Percentiles rank a stretch among this genome's conserved stretches.
These are phyloP conservation scores for Pterocles orientalis DNA, from an alignment of 2,113 vertebrate genomes.

Conservation along the genomic window DNA sequence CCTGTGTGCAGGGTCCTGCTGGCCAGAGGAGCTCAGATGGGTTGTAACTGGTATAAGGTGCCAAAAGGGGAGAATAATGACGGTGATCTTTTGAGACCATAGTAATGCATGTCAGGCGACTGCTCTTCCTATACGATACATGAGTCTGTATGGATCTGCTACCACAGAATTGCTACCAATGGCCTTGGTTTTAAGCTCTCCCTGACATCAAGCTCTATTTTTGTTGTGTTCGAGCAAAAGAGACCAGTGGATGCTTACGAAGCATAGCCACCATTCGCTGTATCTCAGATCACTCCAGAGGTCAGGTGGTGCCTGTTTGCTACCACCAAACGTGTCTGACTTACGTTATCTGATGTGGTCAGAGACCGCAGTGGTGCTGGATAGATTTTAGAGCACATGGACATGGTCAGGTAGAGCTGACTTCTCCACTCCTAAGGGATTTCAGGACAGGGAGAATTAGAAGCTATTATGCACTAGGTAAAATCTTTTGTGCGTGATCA, in stretches of 20 bases:
- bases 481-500: conserved; percentile 26
- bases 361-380: fast-evolving
- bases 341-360: neutral
- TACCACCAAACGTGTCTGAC: neutral
- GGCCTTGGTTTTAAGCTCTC: neutral
- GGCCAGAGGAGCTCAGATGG: neutral
- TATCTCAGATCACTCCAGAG: neutral
- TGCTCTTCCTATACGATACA: neutral
- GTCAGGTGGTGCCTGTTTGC: neutral
- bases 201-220: neutral
- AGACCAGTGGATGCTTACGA: neutral
- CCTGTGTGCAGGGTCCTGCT: neutral
- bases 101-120: neutral
- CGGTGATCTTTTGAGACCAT: neutral
- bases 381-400: neutral
- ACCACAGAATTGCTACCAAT: neutral
- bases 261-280: neutral
- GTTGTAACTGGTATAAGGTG: neutral
- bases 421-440: neutral
- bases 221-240: neutral
- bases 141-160: neutral
- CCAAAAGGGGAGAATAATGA: neutral
- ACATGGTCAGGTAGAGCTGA: neutral
- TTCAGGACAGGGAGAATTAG: neutral
- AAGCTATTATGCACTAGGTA: conserved; percentile 13